A percentile compares a stretch with the other conserved stretches of the same genome.
Conservation (phyloP, 2,888 invertebrate species). For the Heteropelma amictum region DNA sequence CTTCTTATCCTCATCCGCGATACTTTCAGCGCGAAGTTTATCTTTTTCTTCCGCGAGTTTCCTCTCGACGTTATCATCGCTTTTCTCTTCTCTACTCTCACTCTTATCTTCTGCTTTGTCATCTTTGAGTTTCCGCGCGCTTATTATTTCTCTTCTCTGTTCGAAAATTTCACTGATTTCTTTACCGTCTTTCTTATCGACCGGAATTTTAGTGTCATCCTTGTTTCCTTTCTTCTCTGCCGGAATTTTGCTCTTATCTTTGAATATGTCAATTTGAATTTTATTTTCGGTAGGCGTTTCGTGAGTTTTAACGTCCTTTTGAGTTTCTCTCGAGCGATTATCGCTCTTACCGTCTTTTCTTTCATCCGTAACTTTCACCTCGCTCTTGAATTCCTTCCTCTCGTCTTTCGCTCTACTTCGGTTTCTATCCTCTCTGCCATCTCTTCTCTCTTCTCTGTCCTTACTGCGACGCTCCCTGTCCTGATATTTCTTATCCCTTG, state of each 20-base stretch:
- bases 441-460: slow-evolving; percentile 38
- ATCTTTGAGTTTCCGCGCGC: slow-evolving; percentile 48
- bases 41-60: slow-evolving; percentile 42
- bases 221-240: neutral
- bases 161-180: slow-evolving; percentile 27
- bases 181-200: slow-evolving; percentile 34
- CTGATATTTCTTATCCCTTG: slow-evolving; percentile 39
- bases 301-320: slow-evolving; percentile 28
- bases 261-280: slow-evolving; percentile 30
- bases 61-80: slow-evolving; percentile 5
- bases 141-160: neutral
- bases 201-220: slow-evolving; percentile 45
- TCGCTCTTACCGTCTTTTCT: slow-evolving; percentile 21
- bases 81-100: neutral
- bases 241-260: no score
- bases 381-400: slow-evolving; percentile 8
- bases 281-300: slow-evolving; percentile 16
- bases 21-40: slow-evolving; percentile 11
- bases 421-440: slow-evolving; percentile 36
- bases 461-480: slow-evolving; percentile 47
- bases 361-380: neutral
- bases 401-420: slow-evolving; percentile 27
- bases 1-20: slow-evolving; percentile 21
- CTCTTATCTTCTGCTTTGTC: slow-evolving; percentile 18
- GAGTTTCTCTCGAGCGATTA: slow-evolving; percentile 22